Evolutionary conservation across 2,888 invertebrate species (phyloP).

Genomic region (Andrena marginata): DNA sequence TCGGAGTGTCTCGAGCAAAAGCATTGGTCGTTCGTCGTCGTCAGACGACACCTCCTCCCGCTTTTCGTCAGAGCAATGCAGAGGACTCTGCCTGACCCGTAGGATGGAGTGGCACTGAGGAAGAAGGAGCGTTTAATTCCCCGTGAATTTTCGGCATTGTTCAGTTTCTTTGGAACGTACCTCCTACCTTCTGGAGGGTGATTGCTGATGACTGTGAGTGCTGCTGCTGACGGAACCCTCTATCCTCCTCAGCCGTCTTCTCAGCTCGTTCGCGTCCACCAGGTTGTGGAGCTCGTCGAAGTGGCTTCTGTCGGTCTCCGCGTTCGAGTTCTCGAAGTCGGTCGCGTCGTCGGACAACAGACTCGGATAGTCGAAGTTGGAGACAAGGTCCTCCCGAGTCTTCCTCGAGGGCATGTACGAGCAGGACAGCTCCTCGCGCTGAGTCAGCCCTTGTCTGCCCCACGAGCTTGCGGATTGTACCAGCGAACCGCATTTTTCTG

Average conservation of each 20-base stretch:
- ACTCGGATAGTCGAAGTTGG: slow-evolving; percentile 64
- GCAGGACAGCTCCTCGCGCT: slow-evolving; percentile 80
- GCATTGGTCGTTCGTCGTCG: slow-evolving; percentile 60
- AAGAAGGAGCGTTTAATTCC: not conserved
- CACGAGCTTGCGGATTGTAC: slow-evolving; percentile 68
- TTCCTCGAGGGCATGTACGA: slow-evolving; percentile 78
- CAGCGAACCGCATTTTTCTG: slow-evolving; percentile 69
- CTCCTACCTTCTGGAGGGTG: slow-evolving; percentile 72
- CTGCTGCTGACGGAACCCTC: slow-evolving; percentile 42
- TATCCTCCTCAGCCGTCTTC: slow-evolving; percentile 52
- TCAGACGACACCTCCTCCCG: slow-evolving; percentile 75
- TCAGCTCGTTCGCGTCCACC: slow-evolving; percentile 68
- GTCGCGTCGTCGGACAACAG: slow-evolving; percentile 71
- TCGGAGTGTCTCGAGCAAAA: slow-evolving; percentile 73
- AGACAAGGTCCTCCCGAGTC: slow-evolving; percentile 72
- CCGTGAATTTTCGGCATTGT: not conserved
- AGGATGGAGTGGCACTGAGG: slow-evolving; percentile 69
- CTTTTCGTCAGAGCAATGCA: slow-evolving; percentile 77
- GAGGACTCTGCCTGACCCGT: slow-evolving; percentile 40
- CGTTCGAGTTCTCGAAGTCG: slow-evolving; percentile 62
- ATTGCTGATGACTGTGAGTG: slow-evolving; percentile 1
- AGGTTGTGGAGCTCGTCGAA: slow-evolving; percentile 59
- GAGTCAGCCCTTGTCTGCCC: slow-evolving; percentile 64
- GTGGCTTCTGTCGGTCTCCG: slow-evolving; percentile 19
- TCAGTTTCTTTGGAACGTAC: not conserved